A percentile compares a stretch with the other conserved stretches of the same genome.
phyloP scores from a whole-genome alignment of 2,888 invertebrate genomes.

The Cheilosia grossa region DNA sequence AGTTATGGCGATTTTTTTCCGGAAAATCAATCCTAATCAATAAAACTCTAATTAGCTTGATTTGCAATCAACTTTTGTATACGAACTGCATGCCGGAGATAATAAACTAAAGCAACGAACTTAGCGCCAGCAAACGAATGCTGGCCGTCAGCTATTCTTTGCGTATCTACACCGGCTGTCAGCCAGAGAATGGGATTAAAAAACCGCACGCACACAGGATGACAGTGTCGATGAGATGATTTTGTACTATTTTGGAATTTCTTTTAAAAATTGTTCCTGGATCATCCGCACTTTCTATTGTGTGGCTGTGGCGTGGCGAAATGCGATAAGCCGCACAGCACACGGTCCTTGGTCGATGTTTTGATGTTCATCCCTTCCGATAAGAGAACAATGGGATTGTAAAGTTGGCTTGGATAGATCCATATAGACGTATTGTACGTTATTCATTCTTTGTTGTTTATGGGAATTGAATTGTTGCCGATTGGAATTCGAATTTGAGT shows the following conservation, averaged over 20 bases:
- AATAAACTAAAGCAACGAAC: conserved; percentile 45
- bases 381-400: conserved; percentile 60
- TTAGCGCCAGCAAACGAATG: conserved; percentile 57
- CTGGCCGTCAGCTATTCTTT: conserved; percentile 4
- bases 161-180: conserved; percentile 37
- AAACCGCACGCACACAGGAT: conserved; percentile 55
- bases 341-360: conserved; percentile 43
- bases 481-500: conserved; percentile 23
- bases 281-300: conserved; percentile 57
- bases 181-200: conserved; percentile 59
- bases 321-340: conserved; percentile 64
- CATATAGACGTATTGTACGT: not conserved
- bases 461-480: conserved; percentile 24
- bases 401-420: conserved; percentile 23
- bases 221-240: conserved; percentile 36
- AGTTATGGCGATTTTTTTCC: conserved; percentile 8
- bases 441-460: conserved; percentile 21
- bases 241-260: conserved; percentile 26
- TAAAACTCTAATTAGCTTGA: conserved; percentile 60
- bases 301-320: conserved; percentile 44
- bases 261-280: conserved; percentile 18
- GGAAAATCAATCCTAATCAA: conserved; percentile 6
- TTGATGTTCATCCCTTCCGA: conserved; percentile 53
- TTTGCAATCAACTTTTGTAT: conserved; percentile 53
- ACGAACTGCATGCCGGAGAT: conserved; percentile 46